Conservation (phyloP, 1,140 invertebrate genomes). For the Ceratina japonica region DNA sequence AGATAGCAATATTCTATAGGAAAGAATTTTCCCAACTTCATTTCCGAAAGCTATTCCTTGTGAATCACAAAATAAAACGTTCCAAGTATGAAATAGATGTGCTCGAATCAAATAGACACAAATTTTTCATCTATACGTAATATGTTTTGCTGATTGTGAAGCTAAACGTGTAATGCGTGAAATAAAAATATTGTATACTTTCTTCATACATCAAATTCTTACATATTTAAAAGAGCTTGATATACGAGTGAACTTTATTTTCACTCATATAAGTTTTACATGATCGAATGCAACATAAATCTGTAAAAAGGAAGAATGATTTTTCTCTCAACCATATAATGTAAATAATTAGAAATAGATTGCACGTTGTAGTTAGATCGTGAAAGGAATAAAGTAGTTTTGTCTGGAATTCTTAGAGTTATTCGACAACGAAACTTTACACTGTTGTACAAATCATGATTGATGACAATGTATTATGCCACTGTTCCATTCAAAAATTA, state of each 20-base stretch:
- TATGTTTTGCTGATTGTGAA: constrained; percentile 13
- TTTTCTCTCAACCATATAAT: constrained; percentile 14
- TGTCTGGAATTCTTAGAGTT: constrained; percentile 10
- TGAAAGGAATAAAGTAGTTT: constrained; percentile 2
- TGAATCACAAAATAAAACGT: neutral
- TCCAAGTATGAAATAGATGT: neutral
- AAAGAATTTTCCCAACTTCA: too few species aligned
- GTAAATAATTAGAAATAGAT: constrained; percentile 42
- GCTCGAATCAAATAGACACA: neutral
- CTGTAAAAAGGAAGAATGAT: constrained; percentile 15
- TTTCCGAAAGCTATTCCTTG: too few species aligned
- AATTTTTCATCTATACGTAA: constrained; percentile 21
- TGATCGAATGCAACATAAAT: constrained; percentile 36
- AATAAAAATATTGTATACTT: constrained; percentile 33
- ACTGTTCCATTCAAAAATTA: constrained; percentile 51
- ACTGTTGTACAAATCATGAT: constrained; percentile 41
- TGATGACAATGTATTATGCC: constrained; percentile 39
- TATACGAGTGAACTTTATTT: constrained; percentile 38
- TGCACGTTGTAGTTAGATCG: constrained; percentile 45
- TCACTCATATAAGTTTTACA: constrained; percentile 33
- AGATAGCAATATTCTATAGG: neutral
- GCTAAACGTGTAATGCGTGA: neutral
- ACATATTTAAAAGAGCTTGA: constrained; percentile 36
- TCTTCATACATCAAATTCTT: constrained; percentile 39
- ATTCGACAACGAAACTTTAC: constrained; percentile 41